A percentile compares a stretch with the other conserved stretches of the same genome.
phyloP scores from a whole-genome alignment of 2,113 vertebrate species.

The Oreochromis niloticus region DNA sequence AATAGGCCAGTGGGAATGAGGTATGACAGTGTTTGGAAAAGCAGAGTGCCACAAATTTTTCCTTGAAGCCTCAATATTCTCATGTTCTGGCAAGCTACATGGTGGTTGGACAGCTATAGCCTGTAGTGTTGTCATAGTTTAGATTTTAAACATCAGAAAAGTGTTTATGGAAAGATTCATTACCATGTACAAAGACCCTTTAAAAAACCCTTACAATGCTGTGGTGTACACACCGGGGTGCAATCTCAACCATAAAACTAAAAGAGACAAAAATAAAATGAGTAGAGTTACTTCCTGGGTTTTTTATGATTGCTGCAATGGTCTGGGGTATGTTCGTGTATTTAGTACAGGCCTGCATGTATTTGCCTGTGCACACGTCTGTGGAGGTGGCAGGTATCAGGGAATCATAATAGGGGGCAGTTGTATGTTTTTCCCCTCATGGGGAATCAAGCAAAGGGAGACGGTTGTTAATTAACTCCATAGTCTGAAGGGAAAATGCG shows the following conservation, averaged over 20 bases:
- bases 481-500: conserved; percentile 76
- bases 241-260: neutral
- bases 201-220: neutral
- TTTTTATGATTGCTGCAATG: neutral
- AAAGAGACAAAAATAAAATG: neutral
- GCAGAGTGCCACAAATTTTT: conserved; percentile 34
- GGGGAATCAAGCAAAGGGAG: conserved; percentile 72
- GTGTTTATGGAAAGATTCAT: neutral
- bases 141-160: conserved; percentile 17
- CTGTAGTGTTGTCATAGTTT: conserved; percentile 1
- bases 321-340: neutral
- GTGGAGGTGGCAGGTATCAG: conserved; percentile 46
- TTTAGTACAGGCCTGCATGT: neutral
- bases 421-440: conserved; percentile 41
- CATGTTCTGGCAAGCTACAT: conserved; percentile 12
- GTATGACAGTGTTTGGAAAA: conserved; percentile 26
- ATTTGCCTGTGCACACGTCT: neutral
- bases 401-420: conserved; percentile 70
- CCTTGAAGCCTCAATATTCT: conserved; percentile 48
- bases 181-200: neutral
- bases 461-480: conserved; percentile 86
- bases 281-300: neutral
- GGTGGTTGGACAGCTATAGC: neutral
- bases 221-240: neutral
- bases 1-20: conserved; percentile 39